Evolutionary conservation across 2,888 invertebrate genomes (phyloP), one percentile per base, ranked within the genome.

Genomic region (Clanis bilineata): DNA sequence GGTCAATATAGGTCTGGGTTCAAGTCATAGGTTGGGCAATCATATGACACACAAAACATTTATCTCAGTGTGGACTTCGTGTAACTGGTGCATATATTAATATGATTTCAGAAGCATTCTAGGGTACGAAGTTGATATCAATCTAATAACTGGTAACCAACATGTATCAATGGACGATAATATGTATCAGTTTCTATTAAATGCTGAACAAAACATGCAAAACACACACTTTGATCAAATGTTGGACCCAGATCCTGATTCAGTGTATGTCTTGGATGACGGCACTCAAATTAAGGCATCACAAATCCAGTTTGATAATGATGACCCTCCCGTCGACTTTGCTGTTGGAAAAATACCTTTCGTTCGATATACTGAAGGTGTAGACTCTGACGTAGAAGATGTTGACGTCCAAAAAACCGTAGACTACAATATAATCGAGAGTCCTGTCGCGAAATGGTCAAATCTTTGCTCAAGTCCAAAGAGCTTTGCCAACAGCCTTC

Each of bases 251-350:
- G 71, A 79, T 28, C 74, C 77, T 5, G 89, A 87, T 45, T 67
- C 85, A 62, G 80, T 88, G 0, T 92, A 91, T 55, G 81, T 91
- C 0, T 64, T 92, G 12, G 88, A 91, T 44, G 92, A 92, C 59
- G 92, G 92, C 0, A 92, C 92, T 2, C 89, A 92, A 68, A 91
- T 92, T 1, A 74, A 85, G 56, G 90, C 92, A 0, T 92, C 92
- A 0, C 92, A 91, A 70, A 92, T 92, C 72, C 90, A 92, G 60
- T 92, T 92, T 44, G 90, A 92, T 55, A 92, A 92, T 41, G 92
- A 92, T 41, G 92, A 92, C 39, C 82, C 86, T 0, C 73, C 77
- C 7, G 71, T 88, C 9, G 90, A 92, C 60, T 61, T 92, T 2
- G 85, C 86, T 10, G 76, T 83, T 0, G 90, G 90, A 57, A 82